phyloP scores from a whole-genome alignment of 2,797 vertebrate genomes.

The Philypnodon macrostomus region DNA sequence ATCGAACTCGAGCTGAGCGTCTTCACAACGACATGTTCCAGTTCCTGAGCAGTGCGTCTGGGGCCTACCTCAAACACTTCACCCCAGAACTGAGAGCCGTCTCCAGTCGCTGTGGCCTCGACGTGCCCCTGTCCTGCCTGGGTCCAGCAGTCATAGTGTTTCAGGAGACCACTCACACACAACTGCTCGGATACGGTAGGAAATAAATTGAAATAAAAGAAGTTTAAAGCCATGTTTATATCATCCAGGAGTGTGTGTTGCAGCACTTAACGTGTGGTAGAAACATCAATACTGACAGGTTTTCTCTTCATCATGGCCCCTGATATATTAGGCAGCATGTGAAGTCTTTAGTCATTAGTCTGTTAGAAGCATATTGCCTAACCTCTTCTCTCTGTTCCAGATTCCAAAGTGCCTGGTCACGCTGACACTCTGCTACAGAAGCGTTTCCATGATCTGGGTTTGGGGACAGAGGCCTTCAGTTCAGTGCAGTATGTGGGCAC shows the following conservation, averaged over 20 bases:
- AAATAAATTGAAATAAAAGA: background rate
- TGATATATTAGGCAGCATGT: too few relatives aligned
- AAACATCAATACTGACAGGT: too few relatives aligned
- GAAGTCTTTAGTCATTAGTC: background rate
- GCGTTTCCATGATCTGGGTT: conserved; percentile 79
- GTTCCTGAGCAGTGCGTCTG: conserved; percentile 82
- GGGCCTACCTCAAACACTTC: conserved; percentile 82
- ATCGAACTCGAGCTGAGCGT: conserved; percentile 83
- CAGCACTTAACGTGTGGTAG: too few relatives aligned
- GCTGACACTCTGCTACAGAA: conserved; percentile 79
- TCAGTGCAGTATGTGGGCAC: conserved; percentile 82
- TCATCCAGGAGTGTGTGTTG: background rate
- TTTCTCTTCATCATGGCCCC: too few relatives aligned
- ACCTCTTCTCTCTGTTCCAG: conserved; percentile 41
- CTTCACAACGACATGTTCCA: conserved; percentile 87
- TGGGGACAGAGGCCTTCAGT: conserved; percentile 82
- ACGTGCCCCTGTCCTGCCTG: conserved; percentile 81
- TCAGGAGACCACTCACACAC: conserved; percentile 83
- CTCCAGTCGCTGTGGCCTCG: conserved; percentile 79
- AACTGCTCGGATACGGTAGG: conserved; percentile 78
- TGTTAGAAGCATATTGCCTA: too few relatives aligned
- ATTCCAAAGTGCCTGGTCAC: conserved; percentile 55
- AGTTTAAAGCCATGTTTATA: background rate
- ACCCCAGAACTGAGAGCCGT: conserved; percentile 79
- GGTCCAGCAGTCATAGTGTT: conserved; percentile 79